phyloP scores from a whole-genome alignment of 2,113 vertebrate species.

The Rhegmatorhina hoffmannsi region DNA sequence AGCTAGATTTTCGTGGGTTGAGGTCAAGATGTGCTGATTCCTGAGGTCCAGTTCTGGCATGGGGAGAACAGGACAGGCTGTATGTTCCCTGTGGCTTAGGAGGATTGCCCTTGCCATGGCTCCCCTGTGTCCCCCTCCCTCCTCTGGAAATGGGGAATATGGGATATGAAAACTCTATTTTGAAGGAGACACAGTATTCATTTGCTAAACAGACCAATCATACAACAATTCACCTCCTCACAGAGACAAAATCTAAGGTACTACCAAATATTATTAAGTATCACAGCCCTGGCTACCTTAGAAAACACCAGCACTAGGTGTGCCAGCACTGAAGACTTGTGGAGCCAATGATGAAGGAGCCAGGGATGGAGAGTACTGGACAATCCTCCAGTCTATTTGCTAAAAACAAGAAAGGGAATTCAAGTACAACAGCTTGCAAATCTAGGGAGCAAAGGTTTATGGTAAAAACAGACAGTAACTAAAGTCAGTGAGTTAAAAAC shows the following conservation, averaged over 20 bases:
- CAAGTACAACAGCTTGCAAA: not conserved
- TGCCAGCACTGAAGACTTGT: not conserved
- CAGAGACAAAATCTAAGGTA: not conserved
- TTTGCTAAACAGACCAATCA: not conserved
- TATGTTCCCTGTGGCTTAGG: rapidly evolving
- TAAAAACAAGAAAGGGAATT: not conserved
- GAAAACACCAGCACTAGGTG: rapidly evolving
- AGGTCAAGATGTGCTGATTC: not conserved
- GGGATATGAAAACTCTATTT: not conserved
- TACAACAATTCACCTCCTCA: not conserved
- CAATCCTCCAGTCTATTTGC: not conserved
- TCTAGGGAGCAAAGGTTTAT: not conserved
- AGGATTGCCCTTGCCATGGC: not conserved
- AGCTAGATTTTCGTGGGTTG: not conserved
- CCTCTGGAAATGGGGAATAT: not conserved
- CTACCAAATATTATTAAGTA: not conserved
- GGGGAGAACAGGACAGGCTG: not conserved
- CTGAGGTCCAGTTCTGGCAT: not conserved
- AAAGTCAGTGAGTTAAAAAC: not conserved
- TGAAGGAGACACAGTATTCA: not conserved
- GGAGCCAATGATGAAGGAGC: not conserved
- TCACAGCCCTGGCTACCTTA: not conserved
- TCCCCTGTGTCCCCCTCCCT: rapidly evolving
- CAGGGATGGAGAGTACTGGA: not conserved
- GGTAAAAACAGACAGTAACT: rapidly evolving